Evolutionary conservation across 2,888 invertebrate genomes (phyloP), one percentile per base, ranked within the genome.

Genomic region (Eristalis intricaria): DNA sequence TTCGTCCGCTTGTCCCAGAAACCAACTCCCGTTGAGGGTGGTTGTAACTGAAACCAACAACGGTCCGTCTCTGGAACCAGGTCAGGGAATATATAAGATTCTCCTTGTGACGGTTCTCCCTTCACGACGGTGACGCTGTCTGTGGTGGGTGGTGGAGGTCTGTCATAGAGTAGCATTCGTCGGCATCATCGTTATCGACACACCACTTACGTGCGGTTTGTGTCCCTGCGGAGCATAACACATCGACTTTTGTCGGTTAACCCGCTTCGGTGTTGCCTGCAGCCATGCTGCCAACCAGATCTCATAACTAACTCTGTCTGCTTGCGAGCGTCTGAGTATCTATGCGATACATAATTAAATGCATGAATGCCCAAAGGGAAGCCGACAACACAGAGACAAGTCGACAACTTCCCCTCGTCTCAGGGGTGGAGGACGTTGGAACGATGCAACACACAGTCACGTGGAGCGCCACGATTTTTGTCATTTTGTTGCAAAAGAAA

Each of bases 191-290:
- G 43, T 63, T 69, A 70, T 79, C 71, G 75, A 83, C 83, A 79
- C 64, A 64, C 70, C 84, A 80, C 84, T 80, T 87, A 83, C 76
- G 66, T 87, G 84, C 61, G 79, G 83, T 83, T 83, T 79, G 70
- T 68, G 70, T 79, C 75, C 35, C 73, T 73, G 23, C 60, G 15
- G 63, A 74, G 70, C 76, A 64, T 71, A 69, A 65, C 50, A 78
- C 43, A 38, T 71, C 56, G 43, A 32, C 60, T 22, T 61, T 63
- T 22, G 22, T 35, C 56, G 58, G 63, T 73, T 43, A 43, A 43
- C 43, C 43, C 38, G 38, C 38, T 38, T 13, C 38, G 13, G 38
- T 38, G 38, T 13, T 43, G 43, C 43, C n/a, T n/a, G 43, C 43
- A 43, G 43, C 15, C 43, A 15, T 43, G n/a, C 15, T 43, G 22